These are phyloP conservation scores for Tetragonula carbonaria DNA, from an alignment of 2,888 invertebrate genomes.

Conservation along the genomic window DNA sequence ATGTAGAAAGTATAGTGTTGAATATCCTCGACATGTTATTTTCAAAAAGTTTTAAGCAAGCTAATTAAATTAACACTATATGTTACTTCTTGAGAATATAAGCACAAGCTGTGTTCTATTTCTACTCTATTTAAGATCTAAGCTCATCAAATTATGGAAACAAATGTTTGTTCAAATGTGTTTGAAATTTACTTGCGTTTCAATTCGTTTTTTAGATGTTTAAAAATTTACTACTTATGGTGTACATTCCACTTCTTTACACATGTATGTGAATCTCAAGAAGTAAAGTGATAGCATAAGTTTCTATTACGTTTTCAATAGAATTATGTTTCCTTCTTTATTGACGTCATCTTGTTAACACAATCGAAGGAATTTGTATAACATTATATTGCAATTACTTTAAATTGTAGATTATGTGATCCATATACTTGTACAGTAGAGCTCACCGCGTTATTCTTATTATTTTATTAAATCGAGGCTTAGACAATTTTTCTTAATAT, in stretches of 20 bases:
- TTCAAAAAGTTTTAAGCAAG: slow-evolving; percentile 62
- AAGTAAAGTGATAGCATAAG: slow-evolving; percentile 52
- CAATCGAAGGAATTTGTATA: slow-evolving; percentile 63
- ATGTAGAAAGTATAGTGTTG: slow-evolving; percentile 23
- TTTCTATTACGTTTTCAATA: slow-evolving; percentile 33
- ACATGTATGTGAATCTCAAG: slow-evolving; percentile 55
- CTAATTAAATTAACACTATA: slow-evolving; percentile 35
- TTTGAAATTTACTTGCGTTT: neutral
- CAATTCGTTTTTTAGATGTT: slow-evolving; percentile 38
- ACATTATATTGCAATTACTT: slow-evolving; percentile 42
- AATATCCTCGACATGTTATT: slow-evolving; percentile 34
- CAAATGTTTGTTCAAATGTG: slow-evolving; percentile 12
- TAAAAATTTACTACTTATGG: slow-evolving; percentile 36
- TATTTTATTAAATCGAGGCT: slow-evolving; percentile 53
- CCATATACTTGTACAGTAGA: slow-evolving; percentile 47
- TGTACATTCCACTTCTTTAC: slow-evolving; percentile 49
- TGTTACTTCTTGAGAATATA: slow-evolving; percentile 62
- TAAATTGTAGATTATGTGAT: slow-evolving; percentile 43
- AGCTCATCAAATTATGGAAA: slow-evolving; percentile 18
- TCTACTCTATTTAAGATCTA: slow-evolving; percentile 55
- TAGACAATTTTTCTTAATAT: slow-evolving; percentile 50
- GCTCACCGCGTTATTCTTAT: slow-evolving; percentile 38
- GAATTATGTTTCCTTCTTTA: slow-evolving; percentile 22
- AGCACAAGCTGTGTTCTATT: slow-evolving; percentile 64
- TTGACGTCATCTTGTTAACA: slow-evolving; percentile 32